phyloP scores from a whole-genome alignment of 2,113 vertebrate species.

The Sphaerodactylus townsendi region DNA sequence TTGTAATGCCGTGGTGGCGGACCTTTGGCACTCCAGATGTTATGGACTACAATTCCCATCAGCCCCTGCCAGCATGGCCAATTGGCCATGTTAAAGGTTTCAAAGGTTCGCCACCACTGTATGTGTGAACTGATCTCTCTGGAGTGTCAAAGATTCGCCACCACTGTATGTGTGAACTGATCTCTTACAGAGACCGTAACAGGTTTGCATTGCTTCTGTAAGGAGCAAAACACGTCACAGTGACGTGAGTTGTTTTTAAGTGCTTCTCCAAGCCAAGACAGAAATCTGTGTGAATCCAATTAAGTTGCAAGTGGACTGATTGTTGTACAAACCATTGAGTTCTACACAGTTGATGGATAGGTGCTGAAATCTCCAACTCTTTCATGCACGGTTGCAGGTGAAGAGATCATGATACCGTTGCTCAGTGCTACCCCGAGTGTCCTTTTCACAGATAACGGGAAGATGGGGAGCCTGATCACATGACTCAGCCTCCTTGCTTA shows the following conservation, averaged over 20 bases:
- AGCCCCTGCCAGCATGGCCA: too few species aligned
- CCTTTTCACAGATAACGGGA: neutral
- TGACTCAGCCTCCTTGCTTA: neutral
- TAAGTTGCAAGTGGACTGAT: neutral
- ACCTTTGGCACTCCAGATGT: too few species aligned
- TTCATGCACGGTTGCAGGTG: neutral
- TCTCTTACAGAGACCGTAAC: neutral
- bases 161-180: neutral
- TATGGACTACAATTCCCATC: too few species aligned
- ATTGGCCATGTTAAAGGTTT: too few species aligned
- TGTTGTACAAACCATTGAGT: neutral
- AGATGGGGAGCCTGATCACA: neutral
- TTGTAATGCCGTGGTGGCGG: too few species aligned
- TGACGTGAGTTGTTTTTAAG: neutral
- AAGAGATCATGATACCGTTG: neutral
- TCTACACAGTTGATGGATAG: neutral
- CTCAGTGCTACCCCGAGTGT: neutral
- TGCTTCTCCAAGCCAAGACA: neutral
- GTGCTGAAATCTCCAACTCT: neutral
- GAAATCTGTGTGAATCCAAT: neutral
- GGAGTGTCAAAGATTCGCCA: too few species aligned
- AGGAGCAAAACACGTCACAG: neutral
- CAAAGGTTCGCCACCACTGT: too few species aligned
- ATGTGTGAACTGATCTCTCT: too few species aligned
- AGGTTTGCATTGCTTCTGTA: neutral